Conservation (phyloP, 2,113 vertebrate genomes). For the Bungarus multicinctus region DNA sequence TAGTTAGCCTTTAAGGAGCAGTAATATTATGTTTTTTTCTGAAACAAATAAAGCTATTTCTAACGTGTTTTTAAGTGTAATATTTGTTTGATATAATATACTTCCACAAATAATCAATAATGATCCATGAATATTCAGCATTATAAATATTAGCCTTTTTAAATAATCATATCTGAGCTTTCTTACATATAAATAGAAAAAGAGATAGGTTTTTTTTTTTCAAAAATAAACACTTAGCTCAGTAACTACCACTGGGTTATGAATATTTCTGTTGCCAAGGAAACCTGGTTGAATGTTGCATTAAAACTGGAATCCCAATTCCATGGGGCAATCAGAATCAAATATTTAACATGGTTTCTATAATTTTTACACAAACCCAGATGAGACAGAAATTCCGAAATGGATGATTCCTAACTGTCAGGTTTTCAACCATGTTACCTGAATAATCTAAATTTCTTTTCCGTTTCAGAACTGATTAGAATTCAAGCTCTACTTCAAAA, state of each 20-base stretch:
- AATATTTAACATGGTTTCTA: background rate
- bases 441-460: background rate
- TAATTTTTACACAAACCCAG: background rate
- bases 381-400: background rate
- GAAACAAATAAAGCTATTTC: background rate
- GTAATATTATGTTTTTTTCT: background rate
- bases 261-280: constrained; percentile 7
- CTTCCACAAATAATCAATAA: background rate
- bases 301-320: constrained; percentile 5
- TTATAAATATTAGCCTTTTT: background rate
- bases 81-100: background rate
- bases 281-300: constrained; percentile 15
- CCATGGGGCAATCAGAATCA: background rate
- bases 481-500: background rate
- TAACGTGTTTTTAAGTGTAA: background rate
- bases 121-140: background rate
- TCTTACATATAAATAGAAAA: background rate
- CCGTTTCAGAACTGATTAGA: background rate
- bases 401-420: background rate
- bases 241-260: background rate
- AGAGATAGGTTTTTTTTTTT: background rate
- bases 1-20: background rate
- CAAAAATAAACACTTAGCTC: background rate
- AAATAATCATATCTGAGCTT: background rate
- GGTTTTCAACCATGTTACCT: background rate